phyloP scores from a whole-genome alignment of 92 coral and sea anemone genomes.

The Epizoanthus ramosus region DNA sequence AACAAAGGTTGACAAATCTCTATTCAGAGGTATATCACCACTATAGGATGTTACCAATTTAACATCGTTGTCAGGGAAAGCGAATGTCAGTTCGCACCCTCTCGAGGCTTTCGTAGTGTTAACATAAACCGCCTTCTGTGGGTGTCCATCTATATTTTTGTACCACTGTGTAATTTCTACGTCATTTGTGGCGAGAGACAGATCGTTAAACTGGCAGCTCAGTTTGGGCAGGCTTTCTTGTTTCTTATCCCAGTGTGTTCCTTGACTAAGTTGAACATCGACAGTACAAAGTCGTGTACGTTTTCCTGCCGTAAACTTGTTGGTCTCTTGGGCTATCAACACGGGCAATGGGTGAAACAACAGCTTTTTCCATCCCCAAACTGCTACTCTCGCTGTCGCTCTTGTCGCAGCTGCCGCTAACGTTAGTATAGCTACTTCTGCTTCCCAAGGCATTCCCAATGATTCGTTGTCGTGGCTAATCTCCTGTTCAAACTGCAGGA shows the following conservation, averaged over 20 bases:
- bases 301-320: neutral
- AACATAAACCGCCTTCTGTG: neutral
- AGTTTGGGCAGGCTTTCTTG: conserved; percentile 21
- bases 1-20: neutral
- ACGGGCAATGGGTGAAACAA: neutral
- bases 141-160: neutral
- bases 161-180: neutral
- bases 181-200: neutral
- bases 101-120: neutral
- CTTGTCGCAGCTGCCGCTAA: neutral
- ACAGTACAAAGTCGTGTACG: conserved; percentile 12
- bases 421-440: too few species aligned
- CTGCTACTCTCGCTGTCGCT: neutral
- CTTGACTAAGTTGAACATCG: neutral
- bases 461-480: too few species aligned
- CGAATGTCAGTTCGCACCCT: neutral
- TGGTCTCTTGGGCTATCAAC: conserved; percentile 5
- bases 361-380: neutral
- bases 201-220: neutral
- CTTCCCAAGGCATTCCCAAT: too few species aligned
- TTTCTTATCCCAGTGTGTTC: neutral
- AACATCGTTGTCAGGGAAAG: neutral
- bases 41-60: neutral
- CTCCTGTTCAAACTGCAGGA: too few species aligned
- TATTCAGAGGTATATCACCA: neutral